These are phyloP conservation scores for Daphoenositta chrysoptera DNA, from an alignment of 2,113 vertebrate genomes.

Conservation along the genomic window DNA sequence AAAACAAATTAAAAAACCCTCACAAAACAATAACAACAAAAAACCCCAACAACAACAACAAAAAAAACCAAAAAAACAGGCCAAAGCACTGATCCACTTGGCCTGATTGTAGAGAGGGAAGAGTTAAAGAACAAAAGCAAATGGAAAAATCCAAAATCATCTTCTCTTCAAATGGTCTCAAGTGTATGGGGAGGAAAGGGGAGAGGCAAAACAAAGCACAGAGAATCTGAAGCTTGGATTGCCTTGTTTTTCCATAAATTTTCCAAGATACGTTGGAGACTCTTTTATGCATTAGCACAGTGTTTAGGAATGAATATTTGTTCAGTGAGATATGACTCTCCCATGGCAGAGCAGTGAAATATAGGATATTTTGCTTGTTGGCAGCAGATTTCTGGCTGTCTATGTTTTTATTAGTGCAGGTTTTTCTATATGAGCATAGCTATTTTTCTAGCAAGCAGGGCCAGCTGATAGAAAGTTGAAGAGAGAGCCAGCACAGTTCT, in stretches of 20 bases:
- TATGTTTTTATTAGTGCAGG: slow-evolving; percentile 55
- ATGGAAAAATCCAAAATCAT: neutral
- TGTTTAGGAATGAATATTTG: slow-evolving; percentile 51
- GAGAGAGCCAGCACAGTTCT: slow-evolving; percentile 26
- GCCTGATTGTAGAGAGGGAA: neutral
- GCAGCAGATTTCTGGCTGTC: slow-evolving; percentile 61
- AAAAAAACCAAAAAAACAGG: no score
- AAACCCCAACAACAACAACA: fast-evolving
- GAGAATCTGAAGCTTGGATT: neutral
- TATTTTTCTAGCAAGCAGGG: slow-evolving; percentile 52
- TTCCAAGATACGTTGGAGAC: slow-evolving; percentile 9
- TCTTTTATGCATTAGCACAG: slow-evolving; percentile 14
- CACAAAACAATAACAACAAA: neutral
- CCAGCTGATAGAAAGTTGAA: slow-evolving; percentile 44
- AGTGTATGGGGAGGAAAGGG: neutral
- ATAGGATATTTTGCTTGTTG: slow-evolving; percentile 57
- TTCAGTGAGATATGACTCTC: slow-evolving; percentile 49
- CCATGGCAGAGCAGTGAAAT: slow-evolving; percentile 45
- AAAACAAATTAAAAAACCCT: neutral
- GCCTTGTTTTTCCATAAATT: neutral
- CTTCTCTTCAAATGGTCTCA: neutral
- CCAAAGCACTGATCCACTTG: neutral
- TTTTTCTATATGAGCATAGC: slow-evolving; percentile 41
- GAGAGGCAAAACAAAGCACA: neutral
- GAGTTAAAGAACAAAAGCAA: neutral